These are phyloP conservation scores for Cecidostiba fungosa DNA, from an alignment of 2,888 invertebrate species.

Conservation along the genomic window DNA sequence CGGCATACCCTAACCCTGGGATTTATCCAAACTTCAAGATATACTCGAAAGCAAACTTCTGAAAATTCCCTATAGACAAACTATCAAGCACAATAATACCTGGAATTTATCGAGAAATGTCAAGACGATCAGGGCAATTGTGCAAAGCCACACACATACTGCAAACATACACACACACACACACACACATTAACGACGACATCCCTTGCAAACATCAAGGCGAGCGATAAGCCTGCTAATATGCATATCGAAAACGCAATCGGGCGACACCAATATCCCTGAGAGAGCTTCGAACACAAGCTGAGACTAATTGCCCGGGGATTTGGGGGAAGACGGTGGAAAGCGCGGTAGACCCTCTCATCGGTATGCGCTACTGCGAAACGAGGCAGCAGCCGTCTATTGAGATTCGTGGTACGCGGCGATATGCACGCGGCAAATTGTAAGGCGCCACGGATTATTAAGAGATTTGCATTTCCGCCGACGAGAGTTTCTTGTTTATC, in stretches of 20 bases:
- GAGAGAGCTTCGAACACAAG: neutral
- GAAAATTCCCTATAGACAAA: neutral
- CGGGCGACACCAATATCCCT: conserved; percentile 9
- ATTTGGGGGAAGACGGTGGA: conserved; percentile 8
- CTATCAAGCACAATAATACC: neutral
- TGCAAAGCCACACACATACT: neutral
- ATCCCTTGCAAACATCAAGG: neutral
- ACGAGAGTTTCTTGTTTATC: neutral
- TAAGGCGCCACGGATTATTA: neutral
- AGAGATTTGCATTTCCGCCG: neutral
- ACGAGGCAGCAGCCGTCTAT: neutral
- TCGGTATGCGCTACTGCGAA: conserved; percentile 29
- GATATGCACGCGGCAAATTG: neutral
- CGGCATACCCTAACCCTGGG: no score
- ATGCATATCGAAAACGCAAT: conserved; percentile 47
- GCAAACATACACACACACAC: no score
- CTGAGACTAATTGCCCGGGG: conserved; percentile 27
- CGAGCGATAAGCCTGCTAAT: conserved; percentile 33
- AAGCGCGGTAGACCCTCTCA: neutral
- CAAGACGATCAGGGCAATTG: neutral
- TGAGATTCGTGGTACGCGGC: neutral
- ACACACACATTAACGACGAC: neutral
- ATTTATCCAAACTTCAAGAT: neutral
- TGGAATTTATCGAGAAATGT: neutral
- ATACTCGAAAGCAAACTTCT: neutral